Percentiles rank a stretch among this genome's conserved stretches.
These are phyloP conservation scores for Listrodromus nycthemerus DNA, from an alignment of 2,888 invertebrate species.

Conservation along the genomic window DNA sequence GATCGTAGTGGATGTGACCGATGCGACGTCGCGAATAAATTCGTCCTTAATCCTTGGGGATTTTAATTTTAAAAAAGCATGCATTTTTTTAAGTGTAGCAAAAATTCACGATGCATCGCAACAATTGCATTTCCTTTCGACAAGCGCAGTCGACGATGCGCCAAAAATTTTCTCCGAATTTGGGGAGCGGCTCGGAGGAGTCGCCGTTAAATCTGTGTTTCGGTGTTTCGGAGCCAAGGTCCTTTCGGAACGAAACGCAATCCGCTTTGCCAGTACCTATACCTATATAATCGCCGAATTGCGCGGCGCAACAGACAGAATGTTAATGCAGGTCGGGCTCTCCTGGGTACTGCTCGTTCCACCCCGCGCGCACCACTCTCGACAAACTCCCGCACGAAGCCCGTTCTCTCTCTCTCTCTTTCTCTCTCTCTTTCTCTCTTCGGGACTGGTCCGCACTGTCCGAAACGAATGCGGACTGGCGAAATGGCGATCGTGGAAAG, in stretches of 20 bases:
- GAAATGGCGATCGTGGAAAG: constrained; percentile 6
- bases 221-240: constrained; percentile 82
- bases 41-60: neutral
- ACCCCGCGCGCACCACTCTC: constrained; percentile 46
- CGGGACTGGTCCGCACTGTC: neutral
- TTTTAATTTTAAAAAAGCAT: neutral
- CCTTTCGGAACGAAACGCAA: constrained; percentile 71
- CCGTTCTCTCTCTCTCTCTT: constrained; percentile 15
- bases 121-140: neutral
- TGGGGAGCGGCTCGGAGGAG: constrained; percentile 42
- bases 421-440: constrained; percentile 6
- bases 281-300: constrained; percentile 73
- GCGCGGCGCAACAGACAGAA: constrained; percentile 75
- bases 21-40: neutral
- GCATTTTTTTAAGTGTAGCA: neutral
- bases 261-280: constrained; percentile 51
- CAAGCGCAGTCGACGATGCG: neutral
- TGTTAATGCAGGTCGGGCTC: constrained; percentile 79
- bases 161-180: constrained; percentile 6
- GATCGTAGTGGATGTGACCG: neutral
- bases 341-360: constrained; percentile 47
- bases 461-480: constrained; percentile 11
- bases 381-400: constrained; percentile 45
- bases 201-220: constrained; percentile 72
- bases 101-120: constrained; percentile 14